Conservation (phyloP, 2,797 vertebrate genomes). For the Esox masquinongy region DNA sequence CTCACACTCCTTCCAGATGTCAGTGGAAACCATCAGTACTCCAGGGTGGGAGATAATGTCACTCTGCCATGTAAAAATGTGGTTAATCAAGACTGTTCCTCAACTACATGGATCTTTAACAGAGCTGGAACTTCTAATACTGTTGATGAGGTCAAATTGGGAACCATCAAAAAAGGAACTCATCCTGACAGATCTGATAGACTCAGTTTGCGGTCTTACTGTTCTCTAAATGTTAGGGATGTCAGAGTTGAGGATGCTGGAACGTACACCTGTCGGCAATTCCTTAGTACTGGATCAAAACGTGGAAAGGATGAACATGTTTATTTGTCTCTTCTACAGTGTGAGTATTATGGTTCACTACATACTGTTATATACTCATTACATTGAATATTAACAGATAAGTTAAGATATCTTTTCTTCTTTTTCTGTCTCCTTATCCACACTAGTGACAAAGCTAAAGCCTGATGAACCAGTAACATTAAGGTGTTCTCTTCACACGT, state of each 20-base stretch:
- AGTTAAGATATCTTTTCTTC: too few species aligned
- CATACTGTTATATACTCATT: too few species aligned
- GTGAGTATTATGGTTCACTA: too few species aligned
- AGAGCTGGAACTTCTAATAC: accelerated
- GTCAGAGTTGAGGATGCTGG: too few species aligned
- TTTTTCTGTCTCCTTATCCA: conserved; percentile 1
- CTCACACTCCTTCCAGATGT: neutral
- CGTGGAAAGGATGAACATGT: neutral
- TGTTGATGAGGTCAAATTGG: neutral
- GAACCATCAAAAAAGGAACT: neutral
- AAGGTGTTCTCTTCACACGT: too few species aligned
- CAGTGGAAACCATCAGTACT: neutral
- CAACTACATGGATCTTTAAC: neutral
- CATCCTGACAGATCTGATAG: neutral
- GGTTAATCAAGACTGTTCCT: conserved; percentile 9
- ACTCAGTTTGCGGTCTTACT: neutral
- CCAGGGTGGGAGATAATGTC: neutral
- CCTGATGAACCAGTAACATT: too few species aligned
- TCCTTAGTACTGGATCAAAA: neutral
- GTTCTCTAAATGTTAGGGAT: conserved; percentile 12
- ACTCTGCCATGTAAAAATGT: conserved; percentile 9
- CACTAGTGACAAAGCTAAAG: neutral
- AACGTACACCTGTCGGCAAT: neutral
- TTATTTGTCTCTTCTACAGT: too few species aligned
- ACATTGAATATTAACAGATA: too few species aligned